Base-by-base conservation (phyloP, 2,888 invertebrate species). In the Ichneumoninae sp. region DNA sequence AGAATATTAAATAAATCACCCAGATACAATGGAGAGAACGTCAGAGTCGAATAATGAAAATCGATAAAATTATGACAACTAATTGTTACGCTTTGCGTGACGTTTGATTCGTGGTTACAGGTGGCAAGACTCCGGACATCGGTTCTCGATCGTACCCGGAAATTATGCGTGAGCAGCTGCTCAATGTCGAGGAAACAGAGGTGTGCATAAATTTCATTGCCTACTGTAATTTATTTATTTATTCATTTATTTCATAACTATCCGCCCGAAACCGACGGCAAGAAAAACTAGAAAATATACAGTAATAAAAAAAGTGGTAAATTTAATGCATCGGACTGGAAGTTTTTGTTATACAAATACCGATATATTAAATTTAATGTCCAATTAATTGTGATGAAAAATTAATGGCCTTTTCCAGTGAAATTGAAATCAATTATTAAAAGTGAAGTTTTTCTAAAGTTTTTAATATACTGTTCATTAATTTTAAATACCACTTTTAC, bases 81-180 rank as follows among this genome's bases (percentile, higher is more conserved):
- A 93, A 93, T 90, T 87, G 92, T 93, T 92, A 86, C 92, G 92
- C 91, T 93, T 92, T 91, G 93, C 93, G 93, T 93, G 93, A 93
- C 91, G 85, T 93, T 92, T 93, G 92, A 90, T 93, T 92, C 91
- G 91, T 94, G 94, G 92, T 96, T 97, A 88, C 96, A 98, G 98
- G 99, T 94, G 99, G 99, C 30, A 99, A 99, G 95, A 99, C 99
- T 65, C 99, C 99, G 52, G 99, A 99, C 95, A 95, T 98, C 89
- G 97, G 98, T 81, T 98, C 98, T 4, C 96, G 99, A 92, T 98
- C 98, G 16, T 99, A 98, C 93, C 97, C 98, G 63, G 98, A 98
- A 94, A 98, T 99, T 95, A 99, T 99, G 98, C 97, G 97, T 93
- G 99, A 99, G 94, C 98, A 98, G 94, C 95, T 97, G 93, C 95